Evolutionary conservation across 2,797 vertebrate genomes (phyloP).

Genomic region (Micromesistius poutassou): DNA sequence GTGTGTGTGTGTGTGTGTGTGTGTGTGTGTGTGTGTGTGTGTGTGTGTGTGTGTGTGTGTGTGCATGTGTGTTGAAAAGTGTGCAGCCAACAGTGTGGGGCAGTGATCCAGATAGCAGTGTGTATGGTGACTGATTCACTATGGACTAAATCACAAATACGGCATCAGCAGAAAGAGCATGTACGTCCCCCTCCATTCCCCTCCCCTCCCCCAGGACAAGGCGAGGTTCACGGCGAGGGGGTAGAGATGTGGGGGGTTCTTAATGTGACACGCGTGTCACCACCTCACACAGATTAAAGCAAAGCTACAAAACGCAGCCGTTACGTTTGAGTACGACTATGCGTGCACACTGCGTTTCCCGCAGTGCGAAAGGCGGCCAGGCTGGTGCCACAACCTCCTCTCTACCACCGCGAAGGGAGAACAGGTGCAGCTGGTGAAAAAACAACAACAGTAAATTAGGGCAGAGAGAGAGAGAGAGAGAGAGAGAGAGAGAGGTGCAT

Average conservation of each 20-base stretch:
- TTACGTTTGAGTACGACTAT: not conserved
- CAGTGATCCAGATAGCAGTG: constrained; percentile 22
- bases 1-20: constrained; percentile 4
- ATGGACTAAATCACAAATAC: constrained; percentile 52
- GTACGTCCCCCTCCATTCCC: no score
- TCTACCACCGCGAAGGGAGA: not conserved
- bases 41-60: constrained; percentile 10
- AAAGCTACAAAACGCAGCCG: not conserved
- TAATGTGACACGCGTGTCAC: not conserved
- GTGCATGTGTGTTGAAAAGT: constrained; percentile 5
- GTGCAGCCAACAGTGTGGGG: not conserved
- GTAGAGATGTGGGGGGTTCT: not conserved
- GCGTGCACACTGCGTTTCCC: not conserved
- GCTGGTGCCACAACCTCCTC: not conserved
- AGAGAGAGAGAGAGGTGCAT: no score
- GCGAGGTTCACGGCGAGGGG: not conserved
- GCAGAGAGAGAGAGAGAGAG: constrained; percentile 20
- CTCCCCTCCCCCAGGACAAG: not conserved
- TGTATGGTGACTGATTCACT: constrained; percentile 62
- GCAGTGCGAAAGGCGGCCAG: not conserved
- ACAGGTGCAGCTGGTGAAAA: constrained; percentile 1
- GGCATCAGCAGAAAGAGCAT: constrained; percentile 59
- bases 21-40: constrained; percentile 7
- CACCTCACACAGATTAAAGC: not conserved
- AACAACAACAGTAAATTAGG: constrained; percentile 41